These are phyloP conservation scores for Trachythela sp. DNA, from an alignment of 64 coral and sea anemone species.

Conservation along the genomic window DNA sequence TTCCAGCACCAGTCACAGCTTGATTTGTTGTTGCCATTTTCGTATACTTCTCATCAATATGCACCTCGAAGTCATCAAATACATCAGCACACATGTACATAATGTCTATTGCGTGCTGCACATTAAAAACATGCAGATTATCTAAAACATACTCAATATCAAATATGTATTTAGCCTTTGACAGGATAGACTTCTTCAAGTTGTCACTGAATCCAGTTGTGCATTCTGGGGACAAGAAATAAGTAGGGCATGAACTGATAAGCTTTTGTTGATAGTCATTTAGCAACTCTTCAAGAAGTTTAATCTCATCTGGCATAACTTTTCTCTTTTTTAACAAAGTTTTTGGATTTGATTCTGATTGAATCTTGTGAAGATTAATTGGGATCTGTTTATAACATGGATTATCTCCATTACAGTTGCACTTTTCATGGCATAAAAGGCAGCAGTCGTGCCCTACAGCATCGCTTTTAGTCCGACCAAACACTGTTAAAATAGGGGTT, in stretches of 20 bases:
- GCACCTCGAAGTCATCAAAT: too few relatives aligned
- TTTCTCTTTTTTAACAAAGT: neutral
- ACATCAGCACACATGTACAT: too few relatives aligned
- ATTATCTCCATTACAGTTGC: neutral
- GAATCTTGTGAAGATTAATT: neutral
- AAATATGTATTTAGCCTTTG: neutral
- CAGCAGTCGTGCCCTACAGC: neutral
- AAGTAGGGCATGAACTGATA: neutral
- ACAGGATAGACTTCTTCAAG: neutral
- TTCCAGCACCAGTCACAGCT: neutral
- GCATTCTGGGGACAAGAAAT: neutral
- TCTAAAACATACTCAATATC: too few relatives aligned
- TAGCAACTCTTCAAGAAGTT: neutral
- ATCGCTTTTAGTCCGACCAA: neutral
- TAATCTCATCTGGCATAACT: neutral
- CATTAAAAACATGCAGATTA: too few relatives aligned
- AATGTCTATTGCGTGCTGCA: too few relatives aligned
- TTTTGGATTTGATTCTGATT: conserved; percentile 15
- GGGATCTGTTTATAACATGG: neutral
- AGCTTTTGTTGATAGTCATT: neutral
- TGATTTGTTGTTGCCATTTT: neutral
- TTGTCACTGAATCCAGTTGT: neutral
- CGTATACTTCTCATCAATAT: neutral
- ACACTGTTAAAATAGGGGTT: neutral
- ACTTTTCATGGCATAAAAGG: neutral